Base-by-base conservation (phyloP, 2,113 vertebrate genomes). In the Sarotherodon lohbergeri region DNA sequence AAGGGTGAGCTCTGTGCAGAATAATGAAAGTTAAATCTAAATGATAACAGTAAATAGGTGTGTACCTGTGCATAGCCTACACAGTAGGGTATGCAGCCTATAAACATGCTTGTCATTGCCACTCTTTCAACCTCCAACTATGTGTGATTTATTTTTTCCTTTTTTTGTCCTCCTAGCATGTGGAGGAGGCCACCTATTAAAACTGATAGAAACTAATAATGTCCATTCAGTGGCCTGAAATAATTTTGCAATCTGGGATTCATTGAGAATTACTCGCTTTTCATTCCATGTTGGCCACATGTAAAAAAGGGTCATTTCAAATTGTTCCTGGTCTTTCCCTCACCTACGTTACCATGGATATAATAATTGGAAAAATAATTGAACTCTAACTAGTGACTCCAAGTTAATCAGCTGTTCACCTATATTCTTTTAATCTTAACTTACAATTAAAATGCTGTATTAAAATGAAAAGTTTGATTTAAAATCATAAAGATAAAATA, bases 291-390 rank as follows among this genome's bases (percentile, higher is more conserved):
- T 32, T 5, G 71, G 24, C 5, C 16, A 32, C 1, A 78, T 78
- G 71, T 19, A 78, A 78, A 78, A 78, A 78, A 34, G 46, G 46
- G 73, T 78, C 46, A n/a, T 52, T 78, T 52, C 46, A 5, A 78
- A 52, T 50, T 34, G 46, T 52, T 32, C 27, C 46, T 5, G 73
- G 73, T 52, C 46, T 50, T 29, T 32, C 29, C 6, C 0, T 78
- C 46, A 19, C 27, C 46, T n/a, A 34, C 10, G 0, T n/a, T 78
- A 34, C 10, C 27, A 52, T 52, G 4, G 46, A 34, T 52, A 52
- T 78, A 78, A 78, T 78, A 78, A 52, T 39, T 66, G 73, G 46
- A 12, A 78, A 78, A 52, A 78, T 78, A 78, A 78, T 34, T 52
- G 73, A 78, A 78, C 27, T 46, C 46, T 52, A 34, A 52, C 17